These are phyloP conservation scores for Platyura marginata DNA, from an alignment of 1,140 invertebrate genomes.

Conservation along the genomic window DNA sequence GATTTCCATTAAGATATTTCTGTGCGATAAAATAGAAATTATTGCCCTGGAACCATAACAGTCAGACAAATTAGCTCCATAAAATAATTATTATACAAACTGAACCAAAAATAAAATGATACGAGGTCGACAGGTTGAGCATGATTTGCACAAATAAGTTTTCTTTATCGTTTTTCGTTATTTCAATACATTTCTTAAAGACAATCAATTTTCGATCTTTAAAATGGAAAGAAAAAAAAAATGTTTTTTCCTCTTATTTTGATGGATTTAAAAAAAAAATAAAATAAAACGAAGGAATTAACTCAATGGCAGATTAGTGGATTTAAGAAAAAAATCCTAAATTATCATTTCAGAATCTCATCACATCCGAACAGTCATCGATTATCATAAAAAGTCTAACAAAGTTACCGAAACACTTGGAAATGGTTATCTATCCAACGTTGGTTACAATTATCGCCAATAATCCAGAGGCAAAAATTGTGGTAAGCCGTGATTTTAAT, in stretches of 20 bases:
- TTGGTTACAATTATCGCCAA: constrained; percentile 39
- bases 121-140: neutral
- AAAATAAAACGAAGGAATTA: neutral
- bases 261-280: neutral
- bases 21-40: neutral
- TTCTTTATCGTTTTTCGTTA: neutral
- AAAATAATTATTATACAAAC: neutral
- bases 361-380: constrained; percentile 17
- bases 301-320: neutral
- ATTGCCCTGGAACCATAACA: neutral
- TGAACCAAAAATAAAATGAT: neutral
- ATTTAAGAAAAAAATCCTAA: neutral
- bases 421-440: constrained; percentile 68
- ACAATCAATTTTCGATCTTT: neutral
- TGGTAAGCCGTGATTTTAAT: constrained; percentile 18
- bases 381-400: constrained; percentile 19
- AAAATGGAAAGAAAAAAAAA: neutral
- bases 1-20: neutral
- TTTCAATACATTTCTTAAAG: neutral
- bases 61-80: neutral
- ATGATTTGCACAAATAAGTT: neutral
- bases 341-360: constrained; percentile 10
- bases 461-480: constrained; percentile 14
- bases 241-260: neutral
- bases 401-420: constrained; percentile 28